Evolutionary conservation across 2,888 invertebrate species (phyloP).

Genomic region (Arge pagana): DNA sequence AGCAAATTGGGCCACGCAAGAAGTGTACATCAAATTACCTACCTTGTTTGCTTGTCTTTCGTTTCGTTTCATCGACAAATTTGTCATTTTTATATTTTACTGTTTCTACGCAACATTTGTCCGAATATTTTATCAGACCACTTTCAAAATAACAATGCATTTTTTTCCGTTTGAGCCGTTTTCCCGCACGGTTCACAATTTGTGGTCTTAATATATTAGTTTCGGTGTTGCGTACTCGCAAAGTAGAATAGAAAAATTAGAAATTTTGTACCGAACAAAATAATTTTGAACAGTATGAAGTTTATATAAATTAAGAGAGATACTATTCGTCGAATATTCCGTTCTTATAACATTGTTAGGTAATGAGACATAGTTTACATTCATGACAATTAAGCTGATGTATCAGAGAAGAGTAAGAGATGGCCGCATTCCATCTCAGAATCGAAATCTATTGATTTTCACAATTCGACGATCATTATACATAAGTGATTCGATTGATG

Average conservation of each 20-base stretch:
- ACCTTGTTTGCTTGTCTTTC: conserved; percentile 28
- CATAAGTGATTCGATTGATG: too few species aligned
- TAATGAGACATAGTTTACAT: conserved; percentile 44
- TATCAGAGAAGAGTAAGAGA: conserved; percentile 34
- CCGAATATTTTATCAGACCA: too few species aligned
- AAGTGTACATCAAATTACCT: conserved; percentile 50
- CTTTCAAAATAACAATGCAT: too few species aligned
- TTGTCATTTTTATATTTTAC: conserved; percentile 15
- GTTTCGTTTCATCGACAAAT: neutral
- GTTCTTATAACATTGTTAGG: conserved; percentile 30
- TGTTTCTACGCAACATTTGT: conserved; percentile 3
- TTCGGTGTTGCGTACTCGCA: too few species aligned
- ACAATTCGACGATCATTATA: too few species aligned
- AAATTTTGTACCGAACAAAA: conserved; percentile 2
- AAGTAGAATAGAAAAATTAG: conserved; percentile 10
- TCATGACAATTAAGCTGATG: conserved; percentile 39
- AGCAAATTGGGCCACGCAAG: conserved; percentile 47
- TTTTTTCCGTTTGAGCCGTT: too few species aligned
- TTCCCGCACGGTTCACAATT: too few species aligned
- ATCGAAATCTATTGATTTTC: conserved; percentile 22
- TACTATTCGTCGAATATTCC: conserved; percentile 2
- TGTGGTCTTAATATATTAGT: too few species aligned
- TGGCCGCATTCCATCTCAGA: conserved; percentile 52
- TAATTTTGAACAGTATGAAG: conserved; percentile 3
- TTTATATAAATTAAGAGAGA: conserved; percentile 3